These are phyloP conservation scores for Hermetia illucens DNA, from an alignment of 1,140 invertebrate species.

Conservation along the genomic window DNA sequence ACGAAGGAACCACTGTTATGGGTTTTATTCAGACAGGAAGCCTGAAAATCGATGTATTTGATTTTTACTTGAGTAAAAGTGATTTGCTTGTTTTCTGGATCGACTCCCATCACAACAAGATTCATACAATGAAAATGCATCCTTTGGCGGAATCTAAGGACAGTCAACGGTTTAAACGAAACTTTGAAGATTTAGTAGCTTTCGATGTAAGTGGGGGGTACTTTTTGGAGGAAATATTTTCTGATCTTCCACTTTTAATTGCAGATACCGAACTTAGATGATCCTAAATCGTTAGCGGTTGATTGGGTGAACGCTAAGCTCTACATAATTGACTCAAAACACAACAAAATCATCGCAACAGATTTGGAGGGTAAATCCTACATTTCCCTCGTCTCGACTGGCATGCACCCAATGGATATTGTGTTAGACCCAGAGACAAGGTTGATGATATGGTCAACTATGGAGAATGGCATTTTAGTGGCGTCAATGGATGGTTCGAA, in stretches of 20 bases:
- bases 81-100: conserved; percentile 37
- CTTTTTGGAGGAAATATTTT: background rate
- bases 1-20: conserved; percentile 32
- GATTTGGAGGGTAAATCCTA: conserved; percentile 41
- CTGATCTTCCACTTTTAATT: background rate
- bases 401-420: conserved; percentile 39
- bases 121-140: conserved; percentile 27
- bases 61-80: conserved; percentile 33
- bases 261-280: conserved; percentile 23
- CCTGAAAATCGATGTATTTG: conserved; percentile 39
- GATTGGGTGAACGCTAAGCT: conserved; percentile 60
- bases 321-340: conserved; percentile 58
- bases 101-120: conserved; percentile 35
- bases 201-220: conserved; percentile 17
- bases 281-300: conserved; percentile 59
- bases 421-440: conserved; percentile 46
- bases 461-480: conserved; percentile 41
- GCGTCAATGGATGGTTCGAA: conserved; percentile 51
- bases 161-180: conserved; percentile 7
- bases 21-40: conserved; percentile 26
- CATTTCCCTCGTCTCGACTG: conserved; percentile 40
- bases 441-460: conserved; percentile 29
- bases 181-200: conserved; percentile 24
- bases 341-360: conserved; percentile 40
- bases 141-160: conserved; percentile 18